These are phyloP conservation scores for Ispidina picta DNA, from an alignment of 2,797 vertebrate genomes.

Conservation along the genomic window DNA sequence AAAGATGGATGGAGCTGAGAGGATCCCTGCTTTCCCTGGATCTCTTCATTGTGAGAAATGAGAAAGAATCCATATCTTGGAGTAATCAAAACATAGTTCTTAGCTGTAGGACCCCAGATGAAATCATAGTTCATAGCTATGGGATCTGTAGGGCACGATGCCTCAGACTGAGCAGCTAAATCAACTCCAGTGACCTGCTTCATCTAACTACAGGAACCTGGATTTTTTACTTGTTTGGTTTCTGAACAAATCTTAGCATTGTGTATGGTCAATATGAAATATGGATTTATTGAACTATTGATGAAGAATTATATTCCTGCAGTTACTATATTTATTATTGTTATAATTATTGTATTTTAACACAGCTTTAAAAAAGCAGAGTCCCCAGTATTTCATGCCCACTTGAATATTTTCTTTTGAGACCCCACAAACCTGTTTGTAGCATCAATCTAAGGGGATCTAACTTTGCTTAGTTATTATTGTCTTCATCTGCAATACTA, in stretches of 20 bases:
- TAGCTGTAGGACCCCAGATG: neutral
- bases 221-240: neutral
- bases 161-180: neutral
- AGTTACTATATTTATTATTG: neutral
- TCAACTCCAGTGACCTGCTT: neutral
- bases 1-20: neutral
- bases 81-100: neutral
- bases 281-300: neutral
- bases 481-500: neutral
- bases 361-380: rapidly evolving
- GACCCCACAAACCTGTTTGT: neutral
- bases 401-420: neutral
- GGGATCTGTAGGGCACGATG: neutral
- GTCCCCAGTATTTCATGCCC: neutral
- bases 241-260: neutral
- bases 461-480: neutral
- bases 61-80: neutral
- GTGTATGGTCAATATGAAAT: neutral
- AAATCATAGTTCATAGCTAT: neutral
- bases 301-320: neutral
- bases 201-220: neutral
- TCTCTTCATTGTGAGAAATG: neutral
- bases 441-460: neutral
- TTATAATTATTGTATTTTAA: neutral
- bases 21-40: neutral